Evolutionary conservation across 2,888 invertebrate genomes (phyloP).

Genomic region (Strigamia maritima): DNA sequence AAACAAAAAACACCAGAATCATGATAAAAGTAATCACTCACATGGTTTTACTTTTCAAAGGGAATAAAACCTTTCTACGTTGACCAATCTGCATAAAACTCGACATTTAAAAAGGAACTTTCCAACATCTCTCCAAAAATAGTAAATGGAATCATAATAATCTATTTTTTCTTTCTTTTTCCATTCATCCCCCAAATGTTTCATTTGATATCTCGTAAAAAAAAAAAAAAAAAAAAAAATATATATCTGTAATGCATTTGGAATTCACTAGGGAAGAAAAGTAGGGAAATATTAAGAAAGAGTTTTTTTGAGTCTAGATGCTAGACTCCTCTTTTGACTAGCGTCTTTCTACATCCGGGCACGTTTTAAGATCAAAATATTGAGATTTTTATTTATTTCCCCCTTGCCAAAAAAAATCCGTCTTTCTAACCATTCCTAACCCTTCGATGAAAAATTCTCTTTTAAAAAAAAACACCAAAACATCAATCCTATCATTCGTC

Average conservation of each 20-base stretch:
- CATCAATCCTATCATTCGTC: too few relatives aligned
- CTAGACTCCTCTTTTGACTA: constrained; percentile 7
- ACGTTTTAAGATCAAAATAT: background rate
- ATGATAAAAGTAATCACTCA: background rate
- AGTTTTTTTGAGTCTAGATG: background rate
- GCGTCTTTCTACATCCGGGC: background rate
- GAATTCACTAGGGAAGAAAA: constrained; percentile 1
- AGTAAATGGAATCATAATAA: background rate
- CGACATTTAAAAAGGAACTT: background rate
- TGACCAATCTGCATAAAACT: background rate
- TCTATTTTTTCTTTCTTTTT: background rate
- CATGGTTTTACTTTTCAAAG: constrained; percentile 7
- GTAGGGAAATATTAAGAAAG: background rate
- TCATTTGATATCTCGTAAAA: background rate
- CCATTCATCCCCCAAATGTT: background rate
- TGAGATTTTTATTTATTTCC: background rate
- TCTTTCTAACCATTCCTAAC: background rate
- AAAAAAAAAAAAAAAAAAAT: background rate
- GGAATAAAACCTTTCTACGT: background rate
- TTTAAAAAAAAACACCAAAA: too few relatives aligned
- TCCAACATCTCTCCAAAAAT: too few relatives aligned
- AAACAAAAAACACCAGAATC: background rate
- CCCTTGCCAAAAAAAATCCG: background rate
- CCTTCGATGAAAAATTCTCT: background rate
- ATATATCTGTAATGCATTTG: background rate